Conservation (phyloP, 2,888 invertebrate species). For the Tineola bisselliella region DNA sequence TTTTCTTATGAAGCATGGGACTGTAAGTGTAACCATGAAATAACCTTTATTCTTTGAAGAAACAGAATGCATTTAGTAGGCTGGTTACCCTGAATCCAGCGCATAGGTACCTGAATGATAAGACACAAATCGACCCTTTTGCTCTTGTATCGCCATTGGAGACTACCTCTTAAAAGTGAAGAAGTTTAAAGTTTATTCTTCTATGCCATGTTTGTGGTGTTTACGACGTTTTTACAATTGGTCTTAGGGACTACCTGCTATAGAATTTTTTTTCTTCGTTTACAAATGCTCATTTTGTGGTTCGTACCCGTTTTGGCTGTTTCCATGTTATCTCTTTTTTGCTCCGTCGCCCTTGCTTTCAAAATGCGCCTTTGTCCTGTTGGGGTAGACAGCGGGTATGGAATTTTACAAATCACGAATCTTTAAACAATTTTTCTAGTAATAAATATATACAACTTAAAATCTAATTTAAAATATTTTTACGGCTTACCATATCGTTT, state of each 20-base stretch:
- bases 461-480: too few relatives aligned
- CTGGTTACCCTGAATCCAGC: not conserved
- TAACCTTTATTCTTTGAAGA: not conserved
- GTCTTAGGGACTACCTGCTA: conserved; percentile 4
- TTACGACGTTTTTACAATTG: not conserved
- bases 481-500: too few relatives aligned
- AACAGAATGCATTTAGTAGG: not conserved
- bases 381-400: not conserved
- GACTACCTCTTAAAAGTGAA: not conserved
- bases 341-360: not conserved
- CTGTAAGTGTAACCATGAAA: not conserved
- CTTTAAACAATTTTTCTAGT: too few relatives aligned
- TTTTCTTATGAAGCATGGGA: not conserved
- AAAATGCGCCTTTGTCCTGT: too few relatives aligned
- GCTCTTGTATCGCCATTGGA: not conserved
- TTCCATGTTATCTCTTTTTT: not conserved
- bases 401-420: not conserved
- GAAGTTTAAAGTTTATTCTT: not conserved
- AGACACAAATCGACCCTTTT: not conserved
- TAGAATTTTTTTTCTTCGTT: not conserved
- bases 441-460: too few relatives aligned
- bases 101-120: not conserved
- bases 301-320: not conserved
- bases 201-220: not conserved
- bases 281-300: conserved; percentile 1